A percentile compares a stretch with the other conserved stretches of the same genome.
Conservation (phyloP, 1,140 invertebrate species). For the Wasmannia auropunctata region DNA sequence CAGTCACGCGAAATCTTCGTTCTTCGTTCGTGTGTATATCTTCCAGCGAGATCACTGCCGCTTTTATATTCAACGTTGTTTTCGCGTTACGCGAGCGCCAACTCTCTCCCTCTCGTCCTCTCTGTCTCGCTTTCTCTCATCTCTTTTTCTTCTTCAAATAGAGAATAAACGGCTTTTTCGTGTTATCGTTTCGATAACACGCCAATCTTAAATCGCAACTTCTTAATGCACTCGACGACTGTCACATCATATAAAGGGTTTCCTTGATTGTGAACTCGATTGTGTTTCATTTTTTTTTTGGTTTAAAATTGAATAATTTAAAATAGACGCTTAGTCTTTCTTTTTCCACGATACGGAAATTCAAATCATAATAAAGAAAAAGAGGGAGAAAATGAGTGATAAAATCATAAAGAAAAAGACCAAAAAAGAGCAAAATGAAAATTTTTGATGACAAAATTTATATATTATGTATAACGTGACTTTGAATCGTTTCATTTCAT, state of each 20-base stretch:
- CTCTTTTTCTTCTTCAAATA: background rate
- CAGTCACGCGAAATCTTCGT: slow-evolving; percentile 53
- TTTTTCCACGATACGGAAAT: background rate
- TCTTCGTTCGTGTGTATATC: slow-evolving; percentile 17
- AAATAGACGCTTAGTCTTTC: background rate
- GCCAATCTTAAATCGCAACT: slow-evolving; percentile 1
- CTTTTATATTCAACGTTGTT: slow-evolving; percentile 56
- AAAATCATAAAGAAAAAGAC: background rate
- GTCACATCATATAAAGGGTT: background rate
- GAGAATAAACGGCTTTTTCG: background rate
- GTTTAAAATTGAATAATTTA: background rate
- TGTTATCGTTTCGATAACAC: background rate
- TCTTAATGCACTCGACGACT: background rate
- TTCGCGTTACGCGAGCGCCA: background rate
- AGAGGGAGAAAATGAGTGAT: background rate
- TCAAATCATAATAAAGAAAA: background rate
- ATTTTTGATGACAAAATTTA: background rate
- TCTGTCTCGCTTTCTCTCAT: too few species aligned
- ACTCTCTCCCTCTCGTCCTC: background rate
- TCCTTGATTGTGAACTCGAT: background rate
- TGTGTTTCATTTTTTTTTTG: background rate
- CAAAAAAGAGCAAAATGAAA: background rate
- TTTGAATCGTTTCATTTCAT: background rate
- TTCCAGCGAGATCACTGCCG: slow-evolving; percentile 16
- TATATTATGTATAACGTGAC: background rate